Conservation (phyloP, 2,888 invertebrate species). For the Pandemis cinnamomeana region DNA sequence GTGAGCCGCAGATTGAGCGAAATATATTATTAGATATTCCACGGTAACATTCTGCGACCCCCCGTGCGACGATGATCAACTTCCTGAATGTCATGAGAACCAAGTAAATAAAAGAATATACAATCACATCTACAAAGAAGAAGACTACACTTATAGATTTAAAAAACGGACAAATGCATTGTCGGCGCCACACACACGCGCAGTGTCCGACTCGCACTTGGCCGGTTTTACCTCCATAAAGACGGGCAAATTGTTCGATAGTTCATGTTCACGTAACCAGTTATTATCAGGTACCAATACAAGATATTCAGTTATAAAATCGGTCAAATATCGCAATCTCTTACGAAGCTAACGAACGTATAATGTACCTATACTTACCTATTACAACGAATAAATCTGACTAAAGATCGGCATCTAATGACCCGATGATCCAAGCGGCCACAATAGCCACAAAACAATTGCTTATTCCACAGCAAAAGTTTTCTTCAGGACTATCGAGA, state of each 20-base stretch:
- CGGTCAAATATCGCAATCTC: conserved; percentile 35
- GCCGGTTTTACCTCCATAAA: neutral
- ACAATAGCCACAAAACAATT: neutral
- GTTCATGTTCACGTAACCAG: conserved; percentile 30
- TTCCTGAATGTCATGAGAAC: too few relatives aligned
- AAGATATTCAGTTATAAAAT: conserved; percentile 27
- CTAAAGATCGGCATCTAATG: neutral
- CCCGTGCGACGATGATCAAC: too few relatives aligned
- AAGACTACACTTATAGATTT: too few relatives aligned
- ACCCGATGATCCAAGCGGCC: conserved; percentile 22
- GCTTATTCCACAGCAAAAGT: neutral
- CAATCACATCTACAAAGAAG: too few relatives aligned
- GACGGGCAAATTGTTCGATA: neutral
- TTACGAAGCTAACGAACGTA: conserved; percentile 19
- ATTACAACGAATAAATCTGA: conserved; percentile 11
- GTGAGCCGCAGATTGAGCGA: too few relatives aligned
- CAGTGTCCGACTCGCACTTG: neutral
- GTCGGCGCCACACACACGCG: too few relatives aligned
- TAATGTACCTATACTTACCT: conserved; percentile 10
- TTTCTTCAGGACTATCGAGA: too few relatives aligned
- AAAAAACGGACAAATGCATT: too few relatives aligned
- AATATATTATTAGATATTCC: too few relatives aligned
- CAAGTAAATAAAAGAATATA: too few relatives aligned
- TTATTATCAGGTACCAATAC: conserved; percentile 10
- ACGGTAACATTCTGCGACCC: too few relatives aligned